Percentiles rank a stretch among this genome's conserved stretches.
These are phyloP conservation scores for Danaus chrysippus DNA, from an alignment of 2,888 invertebrate species.

Conservation along the genomic window DNA sequence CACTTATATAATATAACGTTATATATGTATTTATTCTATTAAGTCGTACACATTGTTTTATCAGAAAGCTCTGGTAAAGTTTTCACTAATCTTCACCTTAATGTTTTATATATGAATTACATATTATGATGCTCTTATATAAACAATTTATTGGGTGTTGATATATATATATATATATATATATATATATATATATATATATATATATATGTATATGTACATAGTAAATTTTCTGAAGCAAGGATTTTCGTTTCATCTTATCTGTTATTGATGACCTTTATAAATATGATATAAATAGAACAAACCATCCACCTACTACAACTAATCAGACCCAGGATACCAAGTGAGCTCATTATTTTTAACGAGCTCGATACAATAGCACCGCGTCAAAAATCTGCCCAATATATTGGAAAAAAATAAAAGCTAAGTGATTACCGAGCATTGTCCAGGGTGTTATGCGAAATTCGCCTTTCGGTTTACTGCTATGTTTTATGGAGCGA, in stretches of 20 bases:
- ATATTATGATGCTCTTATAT: too few relatives aligned
- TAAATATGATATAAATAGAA: conserved; percentile 15
- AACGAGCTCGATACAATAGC: conserved; percentile 56
- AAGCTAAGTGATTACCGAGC: conserved; percentile 54
- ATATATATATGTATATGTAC: too few relatives aligned
- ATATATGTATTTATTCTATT: background rate
- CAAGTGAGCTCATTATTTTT: conserved; percentile 72
- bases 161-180: too few relatives aligned
- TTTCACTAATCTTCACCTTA: too few relatives aligned
- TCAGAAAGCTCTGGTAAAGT: too few relatives aligned
- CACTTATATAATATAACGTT: background rate
- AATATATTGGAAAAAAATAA: conserved; percentile 60
- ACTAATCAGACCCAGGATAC: conserved; percentile 39
- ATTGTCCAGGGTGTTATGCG: conserved; percentile 34
- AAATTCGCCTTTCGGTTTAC: conserved; percentile 38
- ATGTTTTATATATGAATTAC: too few relatives aligned
- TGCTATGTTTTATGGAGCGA: conserved; percentile 45
- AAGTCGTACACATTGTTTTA: background rate
- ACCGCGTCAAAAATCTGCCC: conserved; percentile 62
- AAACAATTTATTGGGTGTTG: too few relatives aligned
- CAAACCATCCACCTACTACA: conserved; percentile 26
- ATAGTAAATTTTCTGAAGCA: too few relatives aligned
- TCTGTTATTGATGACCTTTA: background rate
- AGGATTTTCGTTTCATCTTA: background rate
- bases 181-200: too few relatives aligned